These are phyloP conservation scores for Calliphora vicina DNA, from an alignment of 1,140 invertebrate species.

Conservation along the genomic window DNA sequence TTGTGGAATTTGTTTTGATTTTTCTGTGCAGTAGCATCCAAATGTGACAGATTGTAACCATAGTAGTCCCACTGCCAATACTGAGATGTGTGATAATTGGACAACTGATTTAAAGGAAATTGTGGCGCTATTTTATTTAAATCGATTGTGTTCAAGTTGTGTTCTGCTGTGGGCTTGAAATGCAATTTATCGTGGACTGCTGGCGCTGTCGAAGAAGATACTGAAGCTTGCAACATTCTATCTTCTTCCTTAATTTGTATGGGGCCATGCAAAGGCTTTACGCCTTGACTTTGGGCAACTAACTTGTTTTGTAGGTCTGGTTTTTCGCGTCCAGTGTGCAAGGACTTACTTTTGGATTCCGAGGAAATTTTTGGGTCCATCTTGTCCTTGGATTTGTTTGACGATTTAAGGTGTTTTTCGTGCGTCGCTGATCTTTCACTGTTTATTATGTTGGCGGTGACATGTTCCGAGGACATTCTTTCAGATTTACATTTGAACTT, in stretches of 20 bases:
- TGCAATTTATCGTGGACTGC: conserved; percentile 49
- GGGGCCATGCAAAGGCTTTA: not conserved
- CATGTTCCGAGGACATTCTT: not conserved
- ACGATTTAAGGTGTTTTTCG: not conserved
- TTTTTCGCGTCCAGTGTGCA: not conserved
- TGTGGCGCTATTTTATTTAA: conserved; percentile 66
- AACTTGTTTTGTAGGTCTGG: not conserved
- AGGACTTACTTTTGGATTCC: not conserved
- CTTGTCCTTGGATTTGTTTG: not conserved
- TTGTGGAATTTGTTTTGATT: conserved; percentile 61
- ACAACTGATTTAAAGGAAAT: conserved; percentile 69
- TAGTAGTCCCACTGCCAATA: conserved; percentile 73
- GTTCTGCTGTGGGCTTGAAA: conserved; percentile 50
- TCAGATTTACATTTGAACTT: conserved; percentile 28
- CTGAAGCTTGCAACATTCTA: not conserved
- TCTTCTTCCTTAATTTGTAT: conserved; percentile 30
- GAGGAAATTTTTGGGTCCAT: not conserved
- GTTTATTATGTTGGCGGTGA: not conserved
- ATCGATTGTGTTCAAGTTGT: conserved; percentile 56
- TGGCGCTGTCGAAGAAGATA: not conserved
- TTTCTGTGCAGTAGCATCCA: conserved; percentile 62
- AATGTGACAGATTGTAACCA: conserved; percentile 67
- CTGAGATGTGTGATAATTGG: conserved; percentile 69
- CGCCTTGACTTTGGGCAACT: not conserved
- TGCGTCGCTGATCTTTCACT: not conserved